Evolutionary conservation across 2,113 vertebrate species (phyloP).

Genomic region (Aphelocoma coerulescens): DNA sequence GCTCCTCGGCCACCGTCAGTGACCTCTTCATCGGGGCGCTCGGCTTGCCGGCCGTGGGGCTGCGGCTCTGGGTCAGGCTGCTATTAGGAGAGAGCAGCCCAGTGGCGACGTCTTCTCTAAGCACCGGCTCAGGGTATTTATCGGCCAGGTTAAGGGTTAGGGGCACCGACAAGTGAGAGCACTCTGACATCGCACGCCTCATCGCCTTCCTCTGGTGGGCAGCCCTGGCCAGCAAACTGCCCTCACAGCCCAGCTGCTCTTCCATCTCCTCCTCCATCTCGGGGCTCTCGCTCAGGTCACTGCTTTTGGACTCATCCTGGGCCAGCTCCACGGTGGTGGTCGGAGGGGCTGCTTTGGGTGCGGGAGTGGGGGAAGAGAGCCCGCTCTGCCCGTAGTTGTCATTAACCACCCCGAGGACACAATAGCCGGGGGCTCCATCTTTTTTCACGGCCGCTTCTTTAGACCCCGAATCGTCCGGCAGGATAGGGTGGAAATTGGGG

Average conservation of each 20-base stretch:
- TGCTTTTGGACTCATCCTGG: conserved; percentile 54
- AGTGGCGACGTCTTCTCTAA: conserved; percentile 54
- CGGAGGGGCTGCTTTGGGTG: conserved; percentile 22
- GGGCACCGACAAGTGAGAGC: conserved; percentile 91
- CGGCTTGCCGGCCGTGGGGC: conserved; percentile 63
- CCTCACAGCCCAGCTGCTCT: conserved; percentile 71
- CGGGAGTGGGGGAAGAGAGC: neutral
- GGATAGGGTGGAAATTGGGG: conserved; percentile 64
- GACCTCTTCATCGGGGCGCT: conserved; percentile 80
- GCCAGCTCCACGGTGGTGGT: conserved; percentile 70
- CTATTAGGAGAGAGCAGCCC: conserved; percentile 55
- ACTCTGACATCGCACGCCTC: conserved; percentile 92
- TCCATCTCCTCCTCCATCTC: conserved; percentile 57
- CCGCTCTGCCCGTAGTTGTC: conserved; percentile 49
- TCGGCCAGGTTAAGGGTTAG: conserved; percentile 83
- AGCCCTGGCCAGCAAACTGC: conserved; percentile 52
- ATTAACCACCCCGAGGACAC: conserved; percentile 57
- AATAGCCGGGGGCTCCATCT: conserved; percentile 70
- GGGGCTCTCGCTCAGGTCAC: neutral
- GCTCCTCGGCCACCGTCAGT: conserved; percentile 84
- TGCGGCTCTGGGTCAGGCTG: conserved; percentile 8
- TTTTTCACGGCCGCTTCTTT: conserved; percentile 40
- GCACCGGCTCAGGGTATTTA: conserved; percentile 82
- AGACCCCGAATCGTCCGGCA: conserved; percentile 30
- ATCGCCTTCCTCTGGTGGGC: conserved; percentile 88